Percentiles rank a stretch among this genome's conserved stretches.
phyloP scores from a whole-genome alignment of 2,797 vertebrate genomes.

The Aselliscus stoliczkanus region DNA sequence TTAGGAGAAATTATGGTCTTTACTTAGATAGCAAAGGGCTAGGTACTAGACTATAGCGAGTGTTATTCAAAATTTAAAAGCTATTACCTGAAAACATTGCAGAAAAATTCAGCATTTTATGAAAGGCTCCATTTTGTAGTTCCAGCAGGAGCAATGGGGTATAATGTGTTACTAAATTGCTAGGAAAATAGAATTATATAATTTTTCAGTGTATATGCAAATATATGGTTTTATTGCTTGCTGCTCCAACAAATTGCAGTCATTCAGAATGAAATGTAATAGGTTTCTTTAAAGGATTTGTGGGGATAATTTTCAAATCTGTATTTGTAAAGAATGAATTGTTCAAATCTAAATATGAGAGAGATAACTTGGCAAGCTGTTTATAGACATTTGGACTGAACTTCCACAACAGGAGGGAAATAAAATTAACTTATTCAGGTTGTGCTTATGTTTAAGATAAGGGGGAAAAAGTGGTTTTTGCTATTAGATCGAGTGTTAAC shows the following conservation, averaged over 20 bases:
- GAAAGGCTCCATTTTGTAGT: slow-evolving; percentile 14
- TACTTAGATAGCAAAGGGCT: not conserved
- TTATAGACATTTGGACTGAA: slow-evolving; percentile 50
- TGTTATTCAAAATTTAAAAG: slow-evolving; percentile 39
- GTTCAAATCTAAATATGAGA: slow-evolving; percentile 52
- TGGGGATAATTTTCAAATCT: slow-evolving; percentile 52
- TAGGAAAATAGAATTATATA: slow-evolving; percentile 51
- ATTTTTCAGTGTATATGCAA: slow-evolving; percentile 44
- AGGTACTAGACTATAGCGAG: not conserved
- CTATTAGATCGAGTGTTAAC: slow-evolving; percentile 16
- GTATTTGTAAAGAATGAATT: slow-evolving; percentile 56
- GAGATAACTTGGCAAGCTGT: slow-evolving; percentile 51
- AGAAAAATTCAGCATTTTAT: slow-evolving; percentile 32
- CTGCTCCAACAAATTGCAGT: slow-evolving; percentile 54
- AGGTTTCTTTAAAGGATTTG: slow-evolving; percentile 51
- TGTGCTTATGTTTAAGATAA: slow-evolving; percentile 15
- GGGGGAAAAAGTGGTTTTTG: slow-evolving; percentile 48
- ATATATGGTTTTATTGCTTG: slow-evolving; percentile 37
- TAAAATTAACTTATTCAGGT: slow-evolving; percentile 46
- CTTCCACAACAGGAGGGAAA: slow-evolving; percentile 29
- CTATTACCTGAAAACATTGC: not conserved
- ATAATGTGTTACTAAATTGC: slow-evolving; percentile 50
- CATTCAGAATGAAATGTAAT: slow-evolving; percentile 54
- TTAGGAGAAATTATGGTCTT: not conserved
- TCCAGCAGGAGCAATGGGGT: not conserved